phyloP scores from a whole-genome alignment of 2,888 invertebrate genomes.

The Cylindroiulus punctatus region DNA sequence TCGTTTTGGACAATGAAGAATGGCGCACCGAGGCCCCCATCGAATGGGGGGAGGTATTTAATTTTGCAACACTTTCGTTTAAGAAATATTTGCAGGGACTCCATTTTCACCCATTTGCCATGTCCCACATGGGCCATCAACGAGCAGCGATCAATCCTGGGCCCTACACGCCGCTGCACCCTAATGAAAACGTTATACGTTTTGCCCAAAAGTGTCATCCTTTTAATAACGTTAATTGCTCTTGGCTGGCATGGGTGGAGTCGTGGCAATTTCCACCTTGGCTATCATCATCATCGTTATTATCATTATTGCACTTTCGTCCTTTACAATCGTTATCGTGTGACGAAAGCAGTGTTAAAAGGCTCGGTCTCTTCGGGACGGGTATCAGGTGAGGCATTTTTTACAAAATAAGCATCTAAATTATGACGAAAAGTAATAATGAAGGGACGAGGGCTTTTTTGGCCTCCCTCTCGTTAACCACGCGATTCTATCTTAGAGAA shows the following conservation, averaged over 20 bases:
- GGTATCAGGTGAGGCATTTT: conserved; percentile 48
- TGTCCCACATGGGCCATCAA: conserved; percentile 32
- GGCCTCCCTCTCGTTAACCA: not conserved
- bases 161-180: not conserved
- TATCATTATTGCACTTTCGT: conserved; percentile 44
- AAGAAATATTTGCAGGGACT: conserved; percentile 35
- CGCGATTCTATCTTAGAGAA: not conserved
- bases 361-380: conserved; percentile 8
- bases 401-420: not conserved
- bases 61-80: conserved; percentile 47
- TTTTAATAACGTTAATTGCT: conserved; percentile 52
- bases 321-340: conserved; percentile 48
- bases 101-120: not conserved
- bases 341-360: conserved; percentile 3
- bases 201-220: conserved; percentile 44
- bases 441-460: not conserved
- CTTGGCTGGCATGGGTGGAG: conserved; percentile 42
- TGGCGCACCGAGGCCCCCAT: not conserved
- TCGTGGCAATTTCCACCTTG: conserved; percentile 48
- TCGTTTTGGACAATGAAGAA: conserved; percentile 47
- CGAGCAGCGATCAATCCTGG: not conserved
- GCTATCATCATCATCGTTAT: conserved; percentile 46
- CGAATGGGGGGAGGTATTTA: conserved; percentile 35
- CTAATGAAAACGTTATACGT: conserved; percentile 26
- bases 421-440: conserved; percentile 6